Evolutionary conservation across 2,888 invertebrate species (phyloP).

Genomic region (Lepidocyrtoides sp.): DNA sequence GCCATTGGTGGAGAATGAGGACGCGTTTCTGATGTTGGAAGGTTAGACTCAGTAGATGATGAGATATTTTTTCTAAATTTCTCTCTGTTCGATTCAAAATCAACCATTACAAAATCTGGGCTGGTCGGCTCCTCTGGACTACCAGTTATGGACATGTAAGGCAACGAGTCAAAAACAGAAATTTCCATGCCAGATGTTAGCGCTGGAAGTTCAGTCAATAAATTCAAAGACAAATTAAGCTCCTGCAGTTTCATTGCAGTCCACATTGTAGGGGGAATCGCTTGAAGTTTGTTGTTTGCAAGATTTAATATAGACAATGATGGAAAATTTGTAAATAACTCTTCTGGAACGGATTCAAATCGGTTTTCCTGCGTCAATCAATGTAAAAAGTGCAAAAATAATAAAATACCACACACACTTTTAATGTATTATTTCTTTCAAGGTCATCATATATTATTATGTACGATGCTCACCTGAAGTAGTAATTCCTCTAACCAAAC

Average conservation of each 20-base stretch:
- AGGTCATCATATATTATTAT: too few species aligned
- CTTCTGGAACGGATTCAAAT: conserved; percentile 93
- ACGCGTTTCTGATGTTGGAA: conserved; percentile 51
- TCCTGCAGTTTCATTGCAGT: conserved; percentile 94
- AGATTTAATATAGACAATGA: conserved; percentile 94
- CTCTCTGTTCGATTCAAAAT: conserved; percentile 83
- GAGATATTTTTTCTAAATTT: conserved; percentile 70
- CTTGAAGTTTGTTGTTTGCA: conserved; percentile 97
- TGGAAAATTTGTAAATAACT: conserved; percentile 92
- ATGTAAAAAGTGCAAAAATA: not conserved
- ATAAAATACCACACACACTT: conserved; percentile 86
- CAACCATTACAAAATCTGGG: conserved; percentile 85
- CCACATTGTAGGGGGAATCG: conserved; percentile 95
- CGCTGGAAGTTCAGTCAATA: conserved; percentile 91
- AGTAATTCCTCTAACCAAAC: conserved; percentile 96
- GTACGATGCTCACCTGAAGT: conserved; percentile 91
- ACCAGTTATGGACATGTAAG: conserved; percentile 81
- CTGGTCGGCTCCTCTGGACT: conserved; percentile 82
- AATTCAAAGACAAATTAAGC: conserved; percentile 95
- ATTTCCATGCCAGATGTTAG: conserved; percentile 82
- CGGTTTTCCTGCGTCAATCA: conserved; percentile 92
- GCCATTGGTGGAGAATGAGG: conserved; percentile 78
- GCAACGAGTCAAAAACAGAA: conserved; percentile 83
- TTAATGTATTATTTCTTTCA: too few species aligned
- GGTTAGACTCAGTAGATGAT: conserved; percentile 17